Percentiles rank a stretch among this genome's conserved stretches.
Conservation (phyloP, 2,888 invertebrate genomes). For the Lamproptera curius region DNA sequence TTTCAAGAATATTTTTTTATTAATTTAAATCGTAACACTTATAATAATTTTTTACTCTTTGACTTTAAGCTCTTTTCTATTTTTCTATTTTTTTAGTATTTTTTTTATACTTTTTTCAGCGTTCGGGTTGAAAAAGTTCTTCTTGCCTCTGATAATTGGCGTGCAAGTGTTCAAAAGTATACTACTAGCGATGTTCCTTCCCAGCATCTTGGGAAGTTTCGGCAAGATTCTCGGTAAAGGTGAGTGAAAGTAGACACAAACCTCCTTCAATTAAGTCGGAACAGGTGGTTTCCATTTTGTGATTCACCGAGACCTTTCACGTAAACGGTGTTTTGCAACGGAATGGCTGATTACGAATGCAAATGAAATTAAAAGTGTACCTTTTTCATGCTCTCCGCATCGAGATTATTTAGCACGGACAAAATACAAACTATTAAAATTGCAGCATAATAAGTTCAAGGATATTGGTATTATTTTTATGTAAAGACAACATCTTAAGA, state of each 20-base stretch:
- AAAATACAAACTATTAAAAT: too few relatives aligned
- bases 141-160: constrained; percentile 89
- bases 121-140: constrained; percentile 89
- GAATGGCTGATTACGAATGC: not conserved
- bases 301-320: not conserved
- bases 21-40: too few relatives aligned
- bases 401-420: too few relatives aligned
- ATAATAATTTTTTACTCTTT: too few relatives aligned
- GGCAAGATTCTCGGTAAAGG: constrained; percentile 92
- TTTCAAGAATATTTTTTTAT: not conserved
- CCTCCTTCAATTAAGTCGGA: constrained; percentile 23
- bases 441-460: too few relatives aligned
- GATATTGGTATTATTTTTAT: too few relatives aligned
- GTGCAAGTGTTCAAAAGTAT: constrained; percentile 90
- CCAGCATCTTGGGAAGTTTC: constrained; percentile 89
- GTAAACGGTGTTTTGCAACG: not conserved
- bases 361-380: too few relatives aligned
- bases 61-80: too few relatives aligned
- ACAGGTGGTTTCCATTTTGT: constrained; percentile 4
- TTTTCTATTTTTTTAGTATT: too few relatives aligned
- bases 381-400: too few relatives aligned
- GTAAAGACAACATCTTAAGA: too few relatives aligned
- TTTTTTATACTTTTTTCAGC: constrained; percentile 72
- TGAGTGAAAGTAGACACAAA: constrained; percentile 38
- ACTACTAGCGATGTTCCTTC: constrained; percentile 89